Base-by-base conservation (phyloP, 2,113 vertebrate genomes). In the Sclerurus mexicanus region DNA sequence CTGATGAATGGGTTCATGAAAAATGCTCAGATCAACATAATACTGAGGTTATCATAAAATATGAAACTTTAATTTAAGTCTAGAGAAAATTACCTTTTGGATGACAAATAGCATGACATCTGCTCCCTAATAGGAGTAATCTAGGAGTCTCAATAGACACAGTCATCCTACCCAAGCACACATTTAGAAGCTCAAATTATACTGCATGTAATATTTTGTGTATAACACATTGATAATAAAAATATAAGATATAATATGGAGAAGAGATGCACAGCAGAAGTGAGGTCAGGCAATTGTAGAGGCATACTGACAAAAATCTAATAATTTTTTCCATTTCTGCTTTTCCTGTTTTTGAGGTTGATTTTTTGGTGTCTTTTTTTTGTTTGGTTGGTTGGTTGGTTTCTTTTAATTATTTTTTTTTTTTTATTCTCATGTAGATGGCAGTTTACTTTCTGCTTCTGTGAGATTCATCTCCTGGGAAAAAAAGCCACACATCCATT, bases 61-160 rank as follows among this genome's bases (percentile, higher is more conserved):
- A 92, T 93, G 62, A 91, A 55, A 87, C 80, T 35, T 96, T 94
- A 87, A 95, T 92, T 30, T 33, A 90, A 93, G 86, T 94, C 88
- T 93, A 62, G 83, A 88, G 83, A 93, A 95, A 96, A 94, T 89
- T 96, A 92, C 56, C 71, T 89, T 92, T 94, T 85, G 72, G 88
- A 87, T 92, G 91, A 96, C 78, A 93, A 94, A 95, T 89, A 91
- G 71, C 24, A 67, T 89, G 93, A 96, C 91, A 87, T 92, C 91
- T 78, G 87, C 22, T 50, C 50, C 62, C 46, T 95, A 95, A 85
- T 85, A 95, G 77, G 75, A 82, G 37, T 95, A 95, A 95, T 94
- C 92, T 95, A 96, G 71, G 81, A 85, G 92, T 93, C 94, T 95
- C 92, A 89, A 71, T 55, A 92, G 92, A 69, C 74, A 79, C 27